A percentile compares a stretch with the other conserved stretches of the same genome.
Conservation (phyloP, 2,888 invertebrate genomes). For the Caenorhabditis sp. region DNA sequence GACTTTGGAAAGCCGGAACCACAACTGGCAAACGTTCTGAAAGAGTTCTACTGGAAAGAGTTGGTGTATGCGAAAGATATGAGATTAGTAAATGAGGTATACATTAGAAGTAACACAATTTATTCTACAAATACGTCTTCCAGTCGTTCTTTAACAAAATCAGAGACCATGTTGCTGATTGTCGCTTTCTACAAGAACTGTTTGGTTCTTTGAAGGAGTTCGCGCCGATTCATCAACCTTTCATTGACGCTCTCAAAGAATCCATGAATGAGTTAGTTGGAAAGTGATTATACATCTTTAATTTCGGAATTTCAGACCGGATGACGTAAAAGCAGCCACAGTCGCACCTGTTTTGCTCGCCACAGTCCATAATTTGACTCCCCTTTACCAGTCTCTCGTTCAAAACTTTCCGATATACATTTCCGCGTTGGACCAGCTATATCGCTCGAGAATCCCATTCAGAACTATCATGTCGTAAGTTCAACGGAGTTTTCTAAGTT, state of each 20-base stretch:
- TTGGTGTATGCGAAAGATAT: conserved; percentile 58
- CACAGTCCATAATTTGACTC: conserved; percentile 58
- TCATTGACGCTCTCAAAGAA: conserved; percentile 33
- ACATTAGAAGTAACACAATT: too few relatives aligned
- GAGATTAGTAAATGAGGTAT: conserved; percentile 80
- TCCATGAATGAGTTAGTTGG: conserved; percentile 17
- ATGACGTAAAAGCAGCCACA: conserved; percentile 38
- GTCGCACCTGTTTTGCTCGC: conserved; percentile 82
- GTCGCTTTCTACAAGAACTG: conserved; percentile 49
- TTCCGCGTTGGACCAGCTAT: conserved; percentile 60
- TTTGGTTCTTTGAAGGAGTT: conserved; percentile 48
- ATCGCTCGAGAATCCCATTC: conserved; percentile 50
- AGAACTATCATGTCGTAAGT: conserved; percentile 54
- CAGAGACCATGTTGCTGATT: conserved; percentile 38
- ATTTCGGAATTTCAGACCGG: conserved; percentile 12
- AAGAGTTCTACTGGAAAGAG: conserved; percentile 66
- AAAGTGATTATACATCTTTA: background rate
- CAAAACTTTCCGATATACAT: conserved; percentile 63
- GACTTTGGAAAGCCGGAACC: conserved; percentile 46
- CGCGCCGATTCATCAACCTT: conserved; percentile 38
- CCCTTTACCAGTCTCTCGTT: conserved; percentile 56
- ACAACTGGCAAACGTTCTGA: conserved; percentile 54
- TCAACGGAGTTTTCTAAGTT: background rate
- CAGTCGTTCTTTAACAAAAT: conserved; percentile 51
- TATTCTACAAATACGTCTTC: background rate